Evolutionary conservation across 2,113 vertebrate genomes (phyloP), one percentile per base, ranked within the genome.

Genomic region (Podocnemis expansa): DNA sequence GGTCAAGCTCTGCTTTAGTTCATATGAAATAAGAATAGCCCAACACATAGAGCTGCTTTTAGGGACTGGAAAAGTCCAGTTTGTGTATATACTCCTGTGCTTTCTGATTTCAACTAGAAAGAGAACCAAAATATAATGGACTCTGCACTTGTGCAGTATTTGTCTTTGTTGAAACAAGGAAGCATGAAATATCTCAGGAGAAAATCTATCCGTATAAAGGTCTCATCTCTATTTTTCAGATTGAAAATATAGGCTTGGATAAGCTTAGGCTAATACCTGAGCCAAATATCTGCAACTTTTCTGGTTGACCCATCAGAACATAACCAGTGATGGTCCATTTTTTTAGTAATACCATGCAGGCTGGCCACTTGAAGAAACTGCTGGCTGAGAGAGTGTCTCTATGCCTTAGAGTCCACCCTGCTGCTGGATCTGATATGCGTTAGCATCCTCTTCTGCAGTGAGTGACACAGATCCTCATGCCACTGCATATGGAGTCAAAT

Each of bases 21-120:
- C 34, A 70, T 17, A 38, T 14, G 24, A 73, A 45, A 13, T 43
- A 14, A 0, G 0, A 80, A 31, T 60, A 58, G 29, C 27, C 34
- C 79, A 27, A 60, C 43, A 29, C 19, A 31, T 21, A n/a, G 3
- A 3, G 0, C 5, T 5, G 22, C 27, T 14, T 0, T 0, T 51
- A 79, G 82, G 49, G 10, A 13, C 16, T 93, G 29, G n/a, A 3
- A 14, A 43, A 0, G 0, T 0, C 1, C 56, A 0, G 0, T 2
- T 4, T 24, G 8, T 1, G 0, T 9, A 10, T 63, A 76, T 43
- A 4, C 56, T 49, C 52, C n/a, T 38, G 75, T 4, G n/a, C 90
- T 58, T 73, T 41, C 63, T 54, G 4, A 8, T 10, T 82, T 88
- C 82, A 54, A 29, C 34, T 54, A 93, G 56, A 95, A 89, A 80